Conservation (phyloP, 2,888 invertebrate species). For the Mayetiola destructor region DNA sequence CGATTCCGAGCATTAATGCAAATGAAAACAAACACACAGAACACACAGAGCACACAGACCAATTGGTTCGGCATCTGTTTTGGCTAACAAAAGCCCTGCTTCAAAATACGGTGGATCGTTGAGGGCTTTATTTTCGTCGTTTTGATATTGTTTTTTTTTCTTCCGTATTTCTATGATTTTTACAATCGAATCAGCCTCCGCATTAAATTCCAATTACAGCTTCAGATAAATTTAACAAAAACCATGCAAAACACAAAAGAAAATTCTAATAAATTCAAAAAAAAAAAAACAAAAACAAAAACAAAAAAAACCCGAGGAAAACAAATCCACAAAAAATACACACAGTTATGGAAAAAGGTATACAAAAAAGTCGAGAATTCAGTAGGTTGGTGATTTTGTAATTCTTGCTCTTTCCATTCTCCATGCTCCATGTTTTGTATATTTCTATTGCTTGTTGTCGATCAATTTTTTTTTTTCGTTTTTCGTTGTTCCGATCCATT, state of each 20-base stretch:
- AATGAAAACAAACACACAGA: not conserved
- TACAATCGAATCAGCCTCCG: not conserved
- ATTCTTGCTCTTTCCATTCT: conserved; percentile 7
- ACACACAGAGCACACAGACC: no score
- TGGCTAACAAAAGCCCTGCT: no score
- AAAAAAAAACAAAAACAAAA: not conserved
- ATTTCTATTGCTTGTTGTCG: not conserved
- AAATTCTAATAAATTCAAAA: conserved; percentile 8
- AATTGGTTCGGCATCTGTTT: no score
- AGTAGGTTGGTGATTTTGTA: conserved; percentile 4
- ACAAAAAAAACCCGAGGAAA: not conserved
- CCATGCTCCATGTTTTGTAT: not conserved
- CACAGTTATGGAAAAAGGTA: no score
- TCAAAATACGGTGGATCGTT: no score
- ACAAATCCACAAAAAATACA: not conserved
- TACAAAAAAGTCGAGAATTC: no score
- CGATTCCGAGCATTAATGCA: not conserved
- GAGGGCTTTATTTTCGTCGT: no score
- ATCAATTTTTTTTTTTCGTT: no score
- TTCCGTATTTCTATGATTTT: not conserved
- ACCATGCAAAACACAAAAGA: not conserved
- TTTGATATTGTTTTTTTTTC: conserved; percentile 2
- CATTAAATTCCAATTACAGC: not conserved
- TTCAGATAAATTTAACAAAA: not conserved
- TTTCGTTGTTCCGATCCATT: not conserved